A percentile compares a stretch with the other conserved stretches of the same genome.
Evolutionary conservation across 2,888 invertebrate species (phyloP).

Genomic region (Tethea ocularis): DNA sequence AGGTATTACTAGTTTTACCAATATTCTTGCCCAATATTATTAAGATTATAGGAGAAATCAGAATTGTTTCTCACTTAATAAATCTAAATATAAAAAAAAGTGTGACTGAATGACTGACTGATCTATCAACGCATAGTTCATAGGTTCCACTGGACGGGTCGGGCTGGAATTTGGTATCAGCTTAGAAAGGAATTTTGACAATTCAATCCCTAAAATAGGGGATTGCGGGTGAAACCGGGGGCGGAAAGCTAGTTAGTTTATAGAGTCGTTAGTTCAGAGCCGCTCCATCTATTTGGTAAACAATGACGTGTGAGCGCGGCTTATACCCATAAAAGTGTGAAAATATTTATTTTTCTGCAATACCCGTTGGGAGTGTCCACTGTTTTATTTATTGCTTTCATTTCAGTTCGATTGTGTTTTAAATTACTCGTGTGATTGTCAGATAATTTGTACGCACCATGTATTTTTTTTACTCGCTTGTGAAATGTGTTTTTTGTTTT

Average conservation of each 20-base stretch:
- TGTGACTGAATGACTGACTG: too few species aligned
- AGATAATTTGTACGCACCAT: slow-evolving; percentile 51
- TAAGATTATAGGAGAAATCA: too few species aligned
- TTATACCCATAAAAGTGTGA: slow-evolving; percentile 30
- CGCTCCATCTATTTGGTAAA: neutral
- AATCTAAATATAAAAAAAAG: too few species aligned
- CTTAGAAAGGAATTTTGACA: too few species aligned
- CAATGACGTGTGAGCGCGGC: slow-evolving; percentile 8
- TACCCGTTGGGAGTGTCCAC: slow-evolving; percentile 36
- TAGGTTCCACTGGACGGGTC: too few species aligned
- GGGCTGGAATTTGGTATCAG: too few species aligned
- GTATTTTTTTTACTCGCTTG: slow-evolving; percentile 25
- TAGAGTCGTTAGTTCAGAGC: neutral
- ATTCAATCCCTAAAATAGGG: too few species aligned
- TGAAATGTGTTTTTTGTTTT: neutral
- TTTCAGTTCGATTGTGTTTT: slow-evolving; percentile 61
- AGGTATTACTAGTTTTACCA: too few species aligned
- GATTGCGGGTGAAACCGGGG: too few species aligned
- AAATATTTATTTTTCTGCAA: slow-evolving; percentile 54
- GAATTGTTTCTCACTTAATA: too few species aligned
- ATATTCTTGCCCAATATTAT: too few species aligned
- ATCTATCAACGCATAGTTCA: too few species aligned
- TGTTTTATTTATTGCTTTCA: slow-evolving; percentile 62
- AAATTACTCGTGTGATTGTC: slow-evolving; percentile 65
- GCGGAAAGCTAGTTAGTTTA: neutral